Evolutionary conservation across 2,888 invertebrate genomes (phyloP).

Genomic region (Leistus spinibarbis): DNA sequence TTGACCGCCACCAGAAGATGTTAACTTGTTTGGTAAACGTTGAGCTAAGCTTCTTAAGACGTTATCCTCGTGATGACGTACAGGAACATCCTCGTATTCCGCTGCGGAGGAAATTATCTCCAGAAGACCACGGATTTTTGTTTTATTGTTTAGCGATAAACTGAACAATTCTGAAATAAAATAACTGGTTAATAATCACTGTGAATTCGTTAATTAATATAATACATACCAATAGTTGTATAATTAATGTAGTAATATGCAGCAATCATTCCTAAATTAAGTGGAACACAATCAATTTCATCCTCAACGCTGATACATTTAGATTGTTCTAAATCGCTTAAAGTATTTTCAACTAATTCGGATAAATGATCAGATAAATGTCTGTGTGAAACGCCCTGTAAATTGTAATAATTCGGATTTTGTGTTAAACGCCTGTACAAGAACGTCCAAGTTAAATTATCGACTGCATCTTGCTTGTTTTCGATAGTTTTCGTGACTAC

Average conservation of each 20-base stretch:
- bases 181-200: constrained; percentile 14
- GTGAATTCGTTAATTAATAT: neutral
- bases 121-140: constrained; percentile 94
- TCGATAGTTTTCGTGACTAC: constrained; percentile 99
- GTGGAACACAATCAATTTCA: constrained; percentile 95
- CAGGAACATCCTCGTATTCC: constrained; percentile 93
- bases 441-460: constrained; percentile 99
- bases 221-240: constrained; percentile 85
- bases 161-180: constrained; percentile 88
- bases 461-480: constrained; percentile 99
- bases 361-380: constrained; percentile 98
- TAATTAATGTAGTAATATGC: constrained; percentile 99
- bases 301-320: constrained; percentile 98
- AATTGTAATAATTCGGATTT: constrained; percentile 99
- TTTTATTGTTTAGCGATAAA: constrained; percentile 94
- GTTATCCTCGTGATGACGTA: constrained; percentile 93
- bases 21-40: constrained; percentile 66
- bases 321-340: constrained; percentile 92
- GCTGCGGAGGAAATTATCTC: constrained; percentile 98
- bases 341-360: constrained; percentile 94
- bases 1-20: constrained; percentile 63
- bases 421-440: constrained; percentile 95
- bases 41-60: constrained; percentile 69
- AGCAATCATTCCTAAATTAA: constrained; percentile 99
- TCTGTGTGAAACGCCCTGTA: constrained; percentile 95